Evolutionary conservation across 2,113 vertebrate genomes (phyloP).

Genomic region (Calcarius ornatus): DNA sequence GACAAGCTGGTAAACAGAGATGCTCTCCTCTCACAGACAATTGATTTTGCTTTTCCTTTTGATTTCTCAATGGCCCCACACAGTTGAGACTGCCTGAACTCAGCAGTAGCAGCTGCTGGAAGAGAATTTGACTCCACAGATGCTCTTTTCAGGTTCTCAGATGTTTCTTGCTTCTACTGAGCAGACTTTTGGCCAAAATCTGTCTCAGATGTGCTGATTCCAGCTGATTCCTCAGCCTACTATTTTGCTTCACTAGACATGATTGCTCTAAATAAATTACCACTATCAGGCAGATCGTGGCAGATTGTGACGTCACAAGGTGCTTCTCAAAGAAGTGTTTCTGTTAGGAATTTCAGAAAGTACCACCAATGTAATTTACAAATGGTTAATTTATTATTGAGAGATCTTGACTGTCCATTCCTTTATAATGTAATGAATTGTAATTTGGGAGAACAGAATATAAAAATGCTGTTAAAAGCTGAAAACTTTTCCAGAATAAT

Average conservation of each 20-base stretch:
- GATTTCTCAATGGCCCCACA: not conserved
- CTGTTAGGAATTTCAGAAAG: constrained; percentile 43
- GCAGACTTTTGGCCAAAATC: constrained; percentile 40
- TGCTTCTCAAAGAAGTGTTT: constrained; percentile 19
- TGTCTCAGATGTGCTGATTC: constrained; percentile 29
- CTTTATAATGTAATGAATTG: not conserved
- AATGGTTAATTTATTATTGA: constrained; percentile 52
- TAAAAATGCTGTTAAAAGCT: constrained; percentile 16
- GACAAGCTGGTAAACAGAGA: not conserved
- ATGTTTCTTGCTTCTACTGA: not conserved
- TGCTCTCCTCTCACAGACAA: not conserved
- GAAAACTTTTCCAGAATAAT: not conserved
- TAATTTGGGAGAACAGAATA: constrained; percentile 11
- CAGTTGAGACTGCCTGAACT: constrained; percentile 39
- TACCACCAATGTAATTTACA: constrained; percentile 10
- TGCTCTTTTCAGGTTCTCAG: not conserved
- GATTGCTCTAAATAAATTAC: constrained; percentile 40
- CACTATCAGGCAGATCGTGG: not conserved
- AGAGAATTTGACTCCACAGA: not conserved
- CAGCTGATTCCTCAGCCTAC: constrained; percentile 35
- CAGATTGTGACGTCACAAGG: constrained; percentile 21
- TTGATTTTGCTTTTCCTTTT: not conserved
- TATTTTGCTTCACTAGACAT: constrained; percentile 5
- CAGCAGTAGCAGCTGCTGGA: constrained; percentile 34
- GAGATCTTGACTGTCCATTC: not conserved